A percentile compares a stretch with the other conserved stretches of the same genome.
Evolutionary conservation across 1,140 invertebrate genomes (phyloP).

Genomic region (Drosophila ficusphila): DNA sequence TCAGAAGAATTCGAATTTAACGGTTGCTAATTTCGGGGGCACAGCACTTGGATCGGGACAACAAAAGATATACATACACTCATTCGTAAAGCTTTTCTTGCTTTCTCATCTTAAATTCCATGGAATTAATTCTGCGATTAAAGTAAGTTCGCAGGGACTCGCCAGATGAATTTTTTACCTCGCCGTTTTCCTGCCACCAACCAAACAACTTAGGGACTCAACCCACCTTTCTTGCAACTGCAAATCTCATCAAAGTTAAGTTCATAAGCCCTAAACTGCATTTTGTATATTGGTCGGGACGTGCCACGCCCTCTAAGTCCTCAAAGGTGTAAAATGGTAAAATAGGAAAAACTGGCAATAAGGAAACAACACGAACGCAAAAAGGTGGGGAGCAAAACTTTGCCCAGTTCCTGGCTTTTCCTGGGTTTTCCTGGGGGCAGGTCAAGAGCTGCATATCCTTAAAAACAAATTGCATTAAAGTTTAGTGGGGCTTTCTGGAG

Average conservation of each 20-base stretch:
- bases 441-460: conserved; percentile 38
- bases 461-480: conserved; percentile 70
- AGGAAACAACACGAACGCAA: conserved; percentile 28
- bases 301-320: conserved; percentile 45
- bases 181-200: no score
- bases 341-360: conserved; percentile 1
- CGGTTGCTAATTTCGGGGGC: conserved; percentile 35
- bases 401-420: not conserved
- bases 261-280: conserved; percentile 70
- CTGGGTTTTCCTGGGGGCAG: not conserved
- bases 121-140: no score
- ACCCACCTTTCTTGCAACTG: conserved; percentile 36
- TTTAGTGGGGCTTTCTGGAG: conserved; percentile 49
- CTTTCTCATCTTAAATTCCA: no score
- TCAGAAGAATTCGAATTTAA: conserved; percentile 48
- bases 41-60: no score
- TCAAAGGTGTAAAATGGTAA: not conserved
- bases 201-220: not conserved
- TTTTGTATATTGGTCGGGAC: conserved; percentile 65
- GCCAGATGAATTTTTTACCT: not conserved
- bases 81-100: no score
- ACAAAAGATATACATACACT: no score
- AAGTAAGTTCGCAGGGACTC: no score
- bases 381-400: not conserved
- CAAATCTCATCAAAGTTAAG: conserved; percentile 70